Percentiles rank a stretch among this genome's conserved stretches.
Evolutionary conservation across 2,888 invertebrate species (phyloP).

Genomic region (Sinotaia quadrata): DNA sequence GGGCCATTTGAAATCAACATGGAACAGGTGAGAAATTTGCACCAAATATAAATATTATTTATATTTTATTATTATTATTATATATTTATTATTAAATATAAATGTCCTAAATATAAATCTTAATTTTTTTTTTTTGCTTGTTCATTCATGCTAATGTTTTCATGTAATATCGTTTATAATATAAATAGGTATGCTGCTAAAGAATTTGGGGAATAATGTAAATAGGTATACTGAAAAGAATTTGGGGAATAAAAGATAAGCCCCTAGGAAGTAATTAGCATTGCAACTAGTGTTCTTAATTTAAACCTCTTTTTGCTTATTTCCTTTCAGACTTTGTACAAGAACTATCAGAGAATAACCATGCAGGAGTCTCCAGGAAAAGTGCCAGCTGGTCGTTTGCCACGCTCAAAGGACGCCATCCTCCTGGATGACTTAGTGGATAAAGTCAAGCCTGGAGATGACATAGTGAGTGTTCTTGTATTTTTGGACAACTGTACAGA

Average conservation of each 20-base stretch:
- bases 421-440: conserved; percentile 95
- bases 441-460: conserved; percentile 97
- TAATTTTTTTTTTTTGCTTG: too few relatives aligned
- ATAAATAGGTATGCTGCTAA: too few relatives aligned
- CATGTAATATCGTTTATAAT: too few relatives aligned
- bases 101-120: too few relatives aligned
- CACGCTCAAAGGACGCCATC: conserved; percentile 97
- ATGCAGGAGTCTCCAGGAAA: conserved; percentile 98
- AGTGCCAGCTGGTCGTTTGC: conserved; percentile 97
- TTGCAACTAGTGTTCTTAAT: too few relatives aligned
- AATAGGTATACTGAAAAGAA: too few relatives aligned
- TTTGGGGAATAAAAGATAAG: too few relatives aligned
- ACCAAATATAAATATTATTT: neutral
- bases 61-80: neutral
- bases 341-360: conserved; percentile 98
- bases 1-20: conserved; percentile 98
- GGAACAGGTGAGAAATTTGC: conserved; percentile 77
- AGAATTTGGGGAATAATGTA: too few relatives aligned
- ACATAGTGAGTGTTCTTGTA: conserved; percentile 84
- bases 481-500: too few relatives aligned
- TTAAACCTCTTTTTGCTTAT: too few relatives aligned
- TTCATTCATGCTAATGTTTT: too few relatives aligned
- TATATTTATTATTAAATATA: neutral
- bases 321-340: conserved; percentile 88
- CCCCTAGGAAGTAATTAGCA: too few relatives aligned